phyloP scores from a whole-genome alignment of 2,888 invertebrate genomes.

The Stegana nigrithorax region DNA sequence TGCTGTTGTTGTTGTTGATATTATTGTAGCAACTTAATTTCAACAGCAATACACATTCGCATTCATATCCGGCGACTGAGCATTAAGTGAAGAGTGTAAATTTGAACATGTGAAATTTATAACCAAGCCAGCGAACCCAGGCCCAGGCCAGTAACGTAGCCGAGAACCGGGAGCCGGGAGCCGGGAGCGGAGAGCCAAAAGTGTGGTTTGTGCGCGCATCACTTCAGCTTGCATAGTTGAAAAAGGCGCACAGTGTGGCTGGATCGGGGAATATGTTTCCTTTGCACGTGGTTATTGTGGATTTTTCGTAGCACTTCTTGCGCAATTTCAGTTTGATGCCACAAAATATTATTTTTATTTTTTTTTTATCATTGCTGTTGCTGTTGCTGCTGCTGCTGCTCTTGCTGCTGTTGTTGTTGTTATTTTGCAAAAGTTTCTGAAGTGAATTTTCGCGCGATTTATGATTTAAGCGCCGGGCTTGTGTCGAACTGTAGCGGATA shows the following conservation, averaged over 20 bases:
- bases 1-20: not conserved
- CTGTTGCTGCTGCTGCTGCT: too few species aligned
- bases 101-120: slow-evolving; percentile 3
- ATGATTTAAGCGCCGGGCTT: slow-evolving; percentile 42
- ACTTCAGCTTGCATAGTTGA: too few species aligned
- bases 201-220: too few species aligned
- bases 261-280: not conserved
- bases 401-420: not conserved
- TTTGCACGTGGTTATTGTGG: slow-evolving; percentile 36
- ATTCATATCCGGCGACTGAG: not conserved
- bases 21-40: slow-evolving; percentile 1
- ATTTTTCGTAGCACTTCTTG: slow-evolving; percentile 45
- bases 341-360: slow-evolving; percentile 1
- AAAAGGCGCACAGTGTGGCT: too few species aligned
- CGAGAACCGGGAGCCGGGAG: too few species aligned
- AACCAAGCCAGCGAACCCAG: not conserved
- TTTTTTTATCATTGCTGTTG: too few species aligned
- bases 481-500: slow-evolving; percentile 38
- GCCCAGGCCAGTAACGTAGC: too few species aligned
- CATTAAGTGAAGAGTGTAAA: not conserved
- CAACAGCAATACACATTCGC: not conserved
- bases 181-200: too few species aligned
- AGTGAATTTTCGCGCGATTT: slow-evolving; percentile 45
- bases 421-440: not conserved
- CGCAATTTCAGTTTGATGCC: slow-evolving; percentile 42